Evolutionary conservation across 2,113 vertebrate species (phyloP), one percentile per base, ranked within the genome.

Genomic region (Alectura lathami): DNA sequence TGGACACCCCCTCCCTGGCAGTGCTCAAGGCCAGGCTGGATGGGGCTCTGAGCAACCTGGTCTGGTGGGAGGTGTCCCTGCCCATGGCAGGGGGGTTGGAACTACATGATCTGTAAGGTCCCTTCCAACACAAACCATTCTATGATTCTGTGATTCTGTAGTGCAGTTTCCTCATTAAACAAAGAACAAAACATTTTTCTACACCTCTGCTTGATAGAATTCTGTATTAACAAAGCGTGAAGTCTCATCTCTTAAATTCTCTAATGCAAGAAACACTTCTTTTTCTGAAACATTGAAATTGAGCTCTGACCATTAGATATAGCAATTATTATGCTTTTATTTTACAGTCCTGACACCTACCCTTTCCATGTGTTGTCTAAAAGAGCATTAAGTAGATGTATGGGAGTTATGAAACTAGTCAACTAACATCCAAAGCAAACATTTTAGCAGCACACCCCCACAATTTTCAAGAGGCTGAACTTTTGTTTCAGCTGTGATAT

Each of bases 401-500:
- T 60, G 23, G 43, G 90, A 94, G 70, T 97, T 96, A 89, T 24
- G 70, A 96, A 97, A 96, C 85, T 87, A 91, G 89, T 91, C 84
- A 90, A 89, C 74, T 96, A 96, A 73, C 85, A 64, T 91, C 96
- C 23, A 1, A 96, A 96, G 88, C 92, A 96, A 96, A 96, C 89
- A 86, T 78, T 96, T 97, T 91, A 91, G 85, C 86, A 94, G 74
- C 83, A 94, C 67, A 2, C 77, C 78, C 86, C 93, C 82, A 59
- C 89, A 93, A 73, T 94, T 97, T 96, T 97, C 89, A 94, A 94
- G 89, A 91, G 88, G 79, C 88, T 96, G 90, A 96, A 96, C 86
- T 94, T 96, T 85, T 91, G 91, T 97, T 95, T 96, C 75, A 94
- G 91, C 85, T 96, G 88, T 96, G 90, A 96, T 94, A 91, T 97